Percentiles rank a stretch among this genome's conserved stretches.
phyloP scores from a whole-genome alignment of 2,888 invertebrate genomes.

The Heliconius ismenius region DNA sequence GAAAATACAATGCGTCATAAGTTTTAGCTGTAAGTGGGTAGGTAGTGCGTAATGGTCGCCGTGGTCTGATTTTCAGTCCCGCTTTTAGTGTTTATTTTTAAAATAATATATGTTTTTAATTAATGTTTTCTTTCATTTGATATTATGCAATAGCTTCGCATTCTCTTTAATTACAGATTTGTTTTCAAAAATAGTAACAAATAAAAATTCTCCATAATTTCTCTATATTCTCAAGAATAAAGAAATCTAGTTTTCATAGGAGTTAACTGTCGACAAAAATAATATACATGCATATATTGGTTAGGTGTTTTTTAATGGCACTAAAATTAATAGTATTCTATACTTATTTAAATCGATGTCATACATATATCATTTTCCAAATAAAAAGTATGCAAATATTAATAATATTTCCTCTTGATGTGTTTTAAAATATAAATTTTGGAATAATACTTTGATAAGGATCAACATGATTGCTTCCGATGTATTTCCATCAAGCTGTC shows the following conservation, averaged over 20 bases:
- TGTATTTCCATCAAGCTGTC: conserved; percentile 41
- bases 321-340: background rate
- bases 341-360: background rate
- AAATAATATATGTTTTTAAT: background rate
- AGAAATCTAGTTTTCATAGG: background rate
- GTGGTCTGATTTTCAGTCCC: background rate
- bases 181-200: background rate
- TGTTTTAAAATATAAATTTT: conserved; percentile 6
- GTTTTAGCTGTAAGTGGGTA: background rate
- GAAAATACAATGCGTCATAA: conserved; percentile 17
- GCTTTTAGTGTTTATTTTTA: background rate
- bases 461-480: conserved; percentile 38
- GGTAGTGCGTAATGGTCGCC: background rate
- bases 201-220: too few species aligned
- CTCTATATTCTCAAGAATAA: background rate
- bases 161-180: background rate
- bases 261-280: background rate
- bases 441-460: conserved; percentile 32
- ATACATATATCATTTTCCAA: background rate
- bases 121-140: background rate
- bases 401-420: too few species aligned
- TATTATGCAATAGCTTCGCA: background rate
- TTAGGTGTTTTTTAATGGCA: too few species aligned
- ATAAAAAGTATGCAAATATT: background rate
- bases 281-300: background rate